A percentile compares a stretch with the other conserved stretches of the same genome.
Evolutionary conservation across 2,113 vertebrate species (phyloP).

Genomic region (Gila orcuttii): DNA sequence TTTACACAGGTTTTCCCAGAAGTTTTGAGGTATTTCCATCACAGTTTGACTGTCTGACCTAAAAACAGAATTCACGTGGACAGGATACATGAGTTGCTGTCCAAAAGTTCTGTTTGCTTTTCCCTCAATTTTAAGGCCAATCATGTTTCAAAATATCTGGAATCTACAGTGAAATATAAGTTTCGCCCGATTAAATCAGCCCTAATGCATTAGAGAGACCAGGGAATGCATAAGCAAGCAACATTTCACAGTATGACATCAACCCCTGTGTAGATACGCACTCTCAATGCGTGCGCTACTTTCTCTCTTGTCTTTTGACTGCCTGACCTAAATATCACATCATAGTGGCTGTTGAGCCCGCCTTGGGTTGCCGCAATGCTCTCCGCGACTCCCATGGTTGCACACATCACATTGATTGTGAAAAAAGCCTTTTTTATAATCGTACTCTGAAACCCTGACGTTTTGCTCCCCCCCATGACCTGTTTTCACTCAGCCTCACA

Average conservation of each 20-base stretch:
- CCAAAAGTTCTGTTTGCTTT: conserved; percentile 3
- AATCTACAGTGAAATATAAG: neutral
- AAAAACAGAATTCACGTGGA: conserved; percentile 40
- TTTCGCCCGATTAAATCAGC: neutral
- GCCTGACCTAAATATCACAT: conserved; percentile 73
- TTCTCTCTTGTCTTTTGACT: conserved; percentile 61
- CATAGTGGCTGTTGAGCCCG: conserved; percentile 64
- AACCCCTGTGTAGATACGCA: conserved; percentile 5
- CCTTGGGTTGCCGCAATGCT: conserved; percentile 65
- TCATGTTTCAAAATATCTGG: neutral
- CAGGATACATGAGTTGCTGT: conserved; percentile 7
- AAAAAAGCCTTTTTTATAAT: conserved; percentile 19
- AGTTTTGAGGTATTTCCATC: neutral
- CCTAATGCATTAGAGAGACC: neutral
- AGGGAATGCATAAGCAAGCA: neutral
- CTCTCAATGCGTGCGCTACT: conserved; percentile 58
- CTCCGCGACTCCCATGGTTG: conserved; percentile 59
- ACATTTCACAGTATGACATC: conserved; percentile 23
- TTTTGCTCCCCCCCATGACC: conserved; percentile 21
- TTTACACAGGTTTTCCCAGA: conserved; percentile 13
- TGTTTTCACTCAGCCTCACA: conserved; percentile 6
- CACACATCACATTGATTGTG: conserved; percentile 54
- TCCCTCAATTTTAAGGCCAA: neutral
- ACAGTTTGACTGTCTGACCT: neutral
- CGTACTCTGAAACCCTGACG: neutral